Evolutionary conservation across 2,113 vertebrate genomes (phyloP).

Genomic region (Phodopus roborovskii): DNA sequence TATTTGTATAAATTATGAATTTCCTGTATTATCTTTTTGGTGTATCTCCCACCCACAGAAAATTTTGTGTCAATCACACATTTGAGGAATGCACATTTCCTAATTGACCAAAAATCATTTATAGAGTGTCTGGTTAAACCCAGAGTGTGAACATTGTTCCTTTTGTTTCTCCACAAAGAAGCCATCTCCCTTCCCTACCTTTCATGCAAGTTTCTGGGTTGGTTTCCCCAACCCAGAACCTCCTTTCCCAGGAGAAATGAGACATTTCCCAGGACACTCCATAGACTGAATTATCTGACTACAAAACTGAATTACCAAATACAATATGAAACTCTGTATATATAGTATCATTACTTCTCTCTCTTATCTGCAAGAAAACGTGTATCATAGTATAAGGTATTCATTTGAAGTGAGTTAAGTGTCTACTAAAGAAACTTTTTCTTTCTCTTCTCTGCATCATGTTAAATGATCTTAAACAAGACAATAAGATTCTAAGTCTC

Average conservation of each 20-base stretch:
- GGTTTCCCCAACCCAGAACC: neutral
- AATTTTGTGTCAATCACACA: slow-evolving; percentile 35
- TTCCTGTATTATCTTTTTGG: slow-evolving; percentile 36
- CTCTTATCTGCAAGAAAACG: slow-evolving; percentile 41
- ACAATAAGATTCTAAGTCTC: slow-evolving; percentile 5
- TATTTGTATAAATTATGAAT: neutral
- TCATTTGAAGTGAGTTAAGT: slow-evolving; percentile 16
- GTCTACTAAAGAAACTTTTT: slow-evolving; percentile 33
- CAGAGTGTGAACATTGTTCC: neutral
- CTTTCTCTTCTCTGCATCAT: neutral
- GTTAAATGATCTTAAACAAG: neutral
- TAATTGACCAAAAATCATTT: slow-evolving; percentile 32
- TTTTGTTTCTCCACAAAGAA: slow-evolving; percentile 26
- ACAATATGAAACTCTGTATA: slow-evolving; percentile 54
- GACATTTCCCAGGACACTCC: neutral
- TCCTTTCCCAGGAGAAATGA: neutral
- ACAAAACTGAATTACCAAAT: slow-evolving; percentile 56
- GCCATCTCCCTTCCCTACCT: neutral
- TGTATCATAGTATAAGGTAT: slow-evolving; percentile 48
- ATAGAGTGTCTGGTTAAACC: slow-evolving; percentile 45
- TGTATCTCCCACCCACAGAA: neutral
- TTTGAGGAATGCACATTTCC: neutral
- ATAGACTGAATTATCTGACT: too few relatives aligned
- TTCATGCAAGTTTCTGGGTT: slow-evolving; percentile 38
- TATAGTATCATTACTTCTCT: slow-evolving; percentile 17